phyloP scores from a whole-genome alignment of 2,797 vertebrate species.

The Thalassophryne amazonica region DNA sequence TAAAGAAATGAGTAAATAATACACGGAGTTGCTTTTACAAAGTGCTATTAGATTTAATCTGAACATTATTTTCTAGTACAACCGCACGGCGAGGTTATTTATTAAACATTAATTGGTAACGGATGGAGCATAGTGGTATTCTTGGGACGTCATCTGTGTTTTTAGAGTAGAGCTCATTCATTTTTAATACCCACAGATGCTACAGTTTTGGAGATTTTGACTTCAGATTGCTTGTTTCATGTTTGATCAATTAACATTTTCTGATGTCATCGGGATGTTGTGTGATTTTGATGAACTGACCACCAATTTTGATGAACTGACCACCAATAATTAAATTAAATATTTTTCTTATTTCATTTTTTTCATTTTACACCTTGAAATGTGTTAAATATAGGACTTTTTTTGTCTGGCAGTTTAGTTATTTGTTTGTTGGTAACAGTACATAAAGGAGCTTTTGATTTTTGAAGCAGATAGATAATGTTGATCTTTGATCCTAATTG shows the following conservation, averaged over 20 bases:
- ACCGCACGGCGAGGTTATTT: constrained; percentile 35
- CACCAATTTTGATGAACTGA: no score
- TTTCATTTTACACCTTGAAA: no score
- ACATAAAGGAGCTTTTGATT: no score
- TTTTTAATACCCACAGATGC: constrained; percentile 20
- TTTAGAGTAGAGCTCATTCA: constrained; percentile 6
- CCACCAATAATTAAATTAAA: no score
- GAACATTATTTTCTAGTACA: constrained; percentile 31
- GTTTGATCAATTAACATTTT: not conserved
- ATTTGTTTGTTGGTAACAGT: no score
- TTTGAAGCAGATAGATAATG: no score
- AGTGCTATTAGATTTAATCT: constrained; percentile 9
- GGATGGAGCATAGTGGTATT: constrained; percentile 14
- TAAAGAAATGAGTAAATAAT: constrained; percentile 28
- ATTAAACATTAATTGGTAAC: not conserved
- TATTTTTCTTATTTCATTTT: no score
- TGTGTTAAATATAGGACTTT: not conserved
- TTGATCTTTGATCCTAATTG: no score
- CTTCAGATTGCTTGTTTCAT: not conserved
- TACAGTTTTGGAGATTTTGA: constrained; percentile 21
- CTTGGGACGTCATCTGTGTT: constrained; percentile 6
- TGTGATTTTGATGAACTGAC: no score
- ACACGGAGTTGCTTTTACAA: constrained; percentile 7
- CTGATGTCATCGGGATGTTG: not conserved
- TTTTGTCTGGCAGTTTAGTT: no score